Conservation (phyloP, 1,140 invertebrate species). For the Adelges cooleyi region DNA sequence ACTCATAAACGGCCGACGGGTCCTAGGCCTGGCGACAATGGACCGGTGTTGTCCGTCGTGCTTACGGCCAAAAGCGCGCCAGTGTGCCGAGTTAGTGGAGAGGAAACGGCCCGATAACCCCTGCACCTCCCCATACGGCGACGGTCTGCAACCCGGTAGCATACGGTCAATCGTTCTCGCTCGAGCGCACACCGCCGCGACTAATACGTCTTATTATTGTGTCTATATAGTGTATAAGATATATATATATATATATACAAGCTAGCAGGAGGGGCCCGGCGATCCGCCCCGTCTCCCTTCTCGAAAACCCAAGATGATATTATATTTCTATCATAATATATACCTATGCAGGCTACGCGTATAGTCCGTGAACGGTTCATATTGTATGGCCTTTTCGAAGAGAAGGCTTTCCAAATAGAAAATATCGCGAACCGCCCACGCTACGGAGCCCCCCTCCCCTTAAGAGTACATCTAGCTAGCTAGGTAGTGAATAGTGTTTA, state of each 20-base stretch:
- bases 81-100: conserved; percentile 13
- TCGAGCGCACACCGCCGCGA: background rate
- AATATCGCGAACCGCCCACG: no score
- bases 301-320: no score
- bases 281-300: background rate
- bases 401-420: no score
- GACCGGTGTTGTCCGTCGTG: background rate
- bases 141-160: background rate
- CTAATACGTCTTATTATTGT: background rate
- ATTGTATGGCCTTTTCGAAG: no score
- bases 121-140: background rate
- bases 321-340: no score
- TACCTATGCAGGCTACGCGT: no score
- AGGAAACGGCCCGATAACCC: conserved; percentile 20
- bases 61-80: background rate
- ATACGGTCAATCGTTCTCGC: conserved; percentile 23
- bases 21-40: background rate
- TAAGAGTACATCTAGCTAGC: no score
- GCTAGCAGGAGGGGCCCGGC: background rate
- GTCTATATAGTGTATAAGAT: background rate
- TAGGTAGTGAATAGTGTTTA: no score
- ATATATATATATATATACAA: no score
- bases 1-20: conserved; percentile 1
- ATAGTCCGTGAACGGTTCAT: no score
- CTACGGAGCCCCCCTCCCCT: no score